Percentiles rank a stretch among this genome's conserved stretches.
Evolutionary conservation across 2,888 invertebrate species (phyloP).

Genomic region (Cyrtodaria siliqua): DNA sequence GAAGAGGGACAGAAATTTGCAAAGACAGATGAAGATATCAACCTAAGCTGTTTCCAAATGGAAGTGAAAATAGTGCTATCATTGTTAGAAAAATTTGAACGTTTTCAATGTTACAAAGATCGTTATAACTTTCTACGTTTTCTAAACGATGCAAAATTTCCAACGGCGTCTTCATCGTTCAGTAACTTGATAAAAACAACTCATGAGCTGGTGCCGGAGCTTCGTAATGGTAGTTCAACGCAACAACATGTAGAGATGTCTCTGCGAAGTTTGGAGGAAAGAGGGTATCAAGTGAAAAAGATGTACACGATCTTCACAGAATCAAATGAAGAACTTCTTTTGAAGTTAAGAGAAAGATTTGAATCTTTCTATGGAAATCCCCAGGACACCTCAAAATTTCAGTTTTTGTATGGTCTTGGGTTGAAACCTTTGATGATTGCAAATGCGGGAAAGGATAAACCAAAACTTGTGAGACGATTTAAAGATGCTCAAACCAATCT

Average conservation of each 20-base stretch:
- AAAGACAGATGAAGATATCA: slow-evolving; percentile 20
- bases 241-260: slow-evolving; percentile 32
- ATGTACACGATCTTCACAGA: slow-evolving; percentile 18
- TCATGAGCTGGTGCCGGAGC: too few species aligned
- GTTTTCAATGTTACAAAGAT: slow-evolving; percentile 13
- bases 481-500: slow-evolving; percentile 22
- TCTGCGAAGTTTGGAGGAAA: slow-evolving; percentile 36
- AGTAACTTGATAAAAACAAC: too few species aligned
- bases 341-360: slow-evolving; percentile 31
- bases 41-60: slow-evolving; percentile 37
- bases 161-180: too few species aligned
- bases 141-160: slow-evolving; percentile 13
- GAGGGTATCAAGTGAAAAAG: slow-evolving; percentile 41
- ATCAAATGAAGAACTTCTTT: slow-evolving; percentile 23
- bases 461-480: slow-evolving; percentile 12
- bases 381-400: neutral
- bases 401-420: slow-evolving; percentile 33
- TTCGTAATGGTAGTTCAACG: neutral
- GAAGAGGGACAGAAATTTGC: slow-evolving; percentile 64
- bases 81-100: slow-evolving; percentile 38
- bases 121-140: slow-evolving; percentile 15
- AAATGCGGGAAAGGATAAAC: slow-evolving; percentile 3
- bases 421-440: slow-evolving; percentile 39
- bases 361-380: slow-evolving; percentile 31
- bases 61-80: slow-evolving; percentile 36